These are phyloP conservation scores for Oceanodroma leucorhoa DNA, from an alignment of 2,797 vertebrate genomes.

Conservation along the genomic window DNA sequence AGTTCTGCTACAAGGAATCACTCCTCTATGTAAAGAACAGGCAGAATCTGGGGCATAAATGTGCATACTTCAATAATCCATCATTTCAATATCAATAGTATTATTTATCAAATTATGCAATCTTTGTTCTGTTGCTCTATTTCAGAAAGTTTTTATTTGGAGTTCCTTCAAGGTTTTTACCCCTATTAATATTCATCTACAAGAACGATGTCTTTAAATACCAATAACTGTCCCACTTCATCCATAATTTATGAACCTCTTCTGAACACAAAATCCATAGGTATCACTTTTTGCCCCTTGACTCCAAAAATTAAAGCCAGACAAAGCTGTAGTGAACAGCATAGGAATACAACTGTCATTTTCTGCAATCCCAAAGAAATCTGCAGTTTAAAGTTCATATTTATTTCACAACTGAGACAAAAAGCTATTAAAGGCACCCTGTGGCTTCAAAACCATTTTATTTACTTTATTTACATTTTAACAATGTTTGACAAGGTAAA, in stretches of 20 bases:
- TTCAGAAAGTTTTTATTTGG: not conserved
- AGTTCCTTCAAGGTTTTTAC: slow-evolving; percentile 6
- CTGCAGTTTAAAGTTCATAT: slow-evolving; percentile 38
- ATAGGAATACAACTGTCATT: slow-evolving; percentile 20
- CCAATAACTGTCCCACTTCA: slow-evolving; percentile 40
- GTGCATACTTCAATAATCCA: not conserved
- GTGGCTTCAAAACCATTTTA: slow-evolving; percentile 62
- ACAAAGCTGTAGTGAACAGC: not conserved
- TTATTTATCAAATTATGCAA: not conserved
- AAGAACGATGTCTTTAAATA: slow-evolving; percentile 59
- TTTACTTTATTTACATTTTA: slow-evolving; percentile 77
- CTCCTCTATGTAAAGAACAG: not conserved
- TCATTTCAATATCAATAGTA: not conserved
- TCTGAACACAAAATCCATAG: slow-evolving; percentile 63
- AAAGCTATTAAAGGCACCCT: slow-evolving; percentile 60
- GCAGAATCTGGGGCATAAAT: not conserved
- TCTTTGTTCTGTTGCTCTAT: not conserved
- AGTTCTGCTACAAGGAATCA: fast-evolving
- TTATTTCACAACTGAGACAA: slow-evolving; percentile 48
- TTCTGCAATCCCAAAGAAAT: slow-evolving; percentile 30
- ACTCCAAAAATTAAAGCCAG: slow-evolving; percentile 60
- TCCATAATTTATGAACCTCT: slow-evolving; percentile 67
- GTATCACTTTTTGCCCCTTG: slow-evolving; percentile 49
- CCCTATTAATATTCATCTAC: slow-evolving; percentile 52
- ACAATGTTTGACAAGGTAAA: slow-evolving; percentile 62